Base-by-base conservation (phyloP, 2,888 invertebrate genomes). In the Drosophila ustulata region DNA sequence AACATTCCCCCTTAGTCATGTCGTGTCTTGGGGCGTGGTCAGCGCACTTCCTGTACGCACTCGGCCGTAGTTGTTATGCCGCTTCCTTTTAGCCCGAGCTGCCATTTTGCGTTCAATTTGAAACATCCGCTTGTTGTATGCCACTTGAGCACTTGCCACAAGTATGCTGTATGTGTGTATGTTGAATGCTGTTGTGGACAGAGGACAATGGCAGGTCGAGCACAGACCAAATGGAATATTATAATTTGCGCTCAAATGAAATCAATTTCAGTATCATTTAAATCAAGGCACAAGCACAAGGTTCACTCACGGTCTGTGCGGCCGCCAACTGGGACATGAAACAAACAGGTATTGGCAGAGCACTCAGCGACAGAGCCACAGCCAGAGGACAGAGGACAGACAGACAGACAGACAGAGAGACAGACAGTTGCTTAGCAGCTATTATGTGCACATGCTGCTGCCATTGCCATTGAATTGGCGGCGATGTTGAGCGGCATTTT, bases 211-310 rank as follows among this genome's bases (percentile, higher is more conserved):
- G 39, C 23, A 30, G 39, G 41, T 52, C 32, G 23, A 3, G 26
- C 56, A n/a, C 30, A 53, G 46, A 28, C 8, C 6, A 46, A 84
- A 62, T 74, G 58, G 72, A 78, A 71, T 86, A 82, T 88, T 70
- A 88, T 82, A 88, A 88, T 89, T 85, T 85, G 74, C 68, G 73
- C 76, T 80, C 61, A 89, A 87, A 85, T 88, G 66, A 89, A 87
- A 89, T 87, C 86, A 87, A 87, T 89, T 89, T 82, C 77, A 78
- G 75, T 78, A 77, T 73, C 87, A 87, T 87, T 89, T 87, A 89
- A 89, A 81, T 81, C 78, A 75, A 78, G 88, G 70, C 72, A 18
- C 18, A 18, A 2, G 18, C 18, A 18, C 18, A 18, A 18, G 18
- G 18, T 1, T 18, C 18, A 18, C 18, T 18, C 18, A 28, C 25